Percentiles rank a stretch among this genome's conserved stretches.
These are phyloP conservation scores for Enteromius mattozi DNA, from an alignment of 2,797 vertebrate genomes.

Conservation along the genomic window DNA sequence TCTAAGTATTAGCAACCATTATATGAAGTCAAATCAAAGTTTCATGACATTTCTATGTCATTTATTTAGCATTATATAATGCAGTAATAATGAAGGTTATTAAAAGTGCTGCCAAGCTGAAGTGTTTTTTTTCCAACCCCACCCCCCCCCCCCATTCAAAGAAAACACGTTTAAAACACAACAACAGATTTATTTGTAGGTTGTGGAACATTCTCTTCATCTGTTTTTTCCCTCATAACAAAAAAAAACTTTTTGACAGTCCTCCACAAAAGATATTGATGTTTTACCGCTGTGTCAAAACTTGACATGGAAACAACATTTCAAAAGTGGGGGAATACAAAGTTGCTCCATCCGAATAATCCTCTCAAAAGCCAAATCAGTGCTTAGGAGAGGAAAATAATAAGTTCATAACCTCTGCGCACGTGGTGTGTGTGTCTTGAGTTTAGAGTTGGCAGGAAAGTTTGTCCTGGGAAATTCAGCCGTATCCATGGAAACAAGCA, in stretches of 20 bases:
- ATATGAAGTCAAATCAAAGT: not conserved
- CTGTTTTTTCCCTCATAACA: conserved; percentile 5
- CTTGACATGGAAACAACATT: conserved; percentile 13
- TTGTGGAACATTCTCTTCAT: conserved; percentile 5
- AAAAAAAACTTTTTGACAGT: conserved; percentile 48
- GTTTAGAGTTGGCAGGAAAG: conserved; percentile 66
- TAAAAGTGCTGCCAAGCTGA: not conserved
- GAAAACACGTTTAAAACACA: conserved; percentile 4
- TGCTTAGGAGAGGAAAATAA: conserved; percentile 44
- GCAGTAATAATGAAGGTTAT: not conserved
- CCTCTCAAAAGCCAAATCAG: conserved; percentile 39
- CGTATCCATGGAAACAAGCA: conserved; percentile 76
- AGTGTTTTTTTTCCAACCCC: not conserved
- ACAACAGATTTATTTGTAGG: conserved; percentile 14
- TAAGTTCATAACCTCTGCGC: conserved; percentile 58
- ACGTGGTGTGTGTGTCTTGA: conserved; percentile 62
- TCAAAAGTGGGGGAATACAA: not conserved
- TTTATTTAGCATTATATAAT: conserved; percentile 6
- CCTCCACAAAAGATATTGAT: conserved; percentile 44
- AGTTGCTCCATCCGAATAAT: conserved; percentile 24
- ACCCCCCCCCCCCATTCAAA: not conserved
- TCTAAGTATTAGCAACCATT: not conserved
- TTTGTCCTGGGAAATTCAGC: conserved; percentile 74
- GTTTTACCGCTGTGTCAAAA: not conserved
- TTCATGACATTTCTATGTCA: not conserved